Evolutionary conservation across 2,888 invertebrate genomes (phyloP).

Genomic region (Pegoplata infirma): DNA sequence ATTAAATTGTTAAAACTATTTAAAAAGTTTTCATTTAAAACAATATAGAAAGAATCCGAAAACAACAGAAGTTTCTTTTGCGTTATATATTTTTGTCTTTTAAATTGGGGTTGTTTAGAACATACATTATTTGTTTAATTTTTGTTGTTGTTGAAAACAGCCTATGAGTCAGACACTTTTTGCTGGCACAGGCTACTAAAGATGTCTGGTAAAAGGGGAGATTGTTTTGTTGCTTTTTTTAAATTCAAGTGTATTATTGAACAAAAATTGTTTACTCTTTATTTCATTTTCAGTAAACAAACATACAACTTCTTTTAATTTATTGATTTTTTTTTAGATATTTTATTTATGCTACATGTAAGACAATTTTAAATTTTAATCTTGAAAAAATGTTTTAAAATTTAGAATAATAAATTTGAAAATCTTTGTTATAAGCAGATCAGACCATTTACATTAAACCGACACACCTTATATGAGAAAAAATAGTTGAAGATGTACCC

Average conservation of each 20-base stretch:
- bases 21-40: neutral
- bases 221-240: neutral
- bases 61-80: neutral
- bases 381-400: too few relatives aligned
- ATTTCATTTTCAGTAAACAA: conserved; percentile 8
- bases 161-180: conserved; percentile 23
- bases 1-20: neutral
- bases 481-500: too few relatives aligned
- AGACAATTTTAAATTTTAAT: too few relatives aligned
- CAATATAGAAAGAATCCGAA: neutral
- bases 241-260: neutral
- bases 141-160: conserved; percentile 9
- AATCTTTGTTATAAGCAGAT: too few relatives aligned
- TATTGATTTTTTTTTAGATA: conserved; percentile 2
- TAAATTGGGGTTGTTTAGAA: neutral
- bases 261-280: neutral
- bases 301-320: neutral
- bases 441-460: too few relatives aligned
- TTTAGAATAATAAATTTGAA: too few relatives aligned
- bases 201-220: neutral
- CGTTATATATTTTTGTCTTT: neutral
- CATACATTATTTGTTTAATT: neutral
- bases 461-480: too few relatives aligned
- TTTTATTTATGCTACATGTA: too few relatives aligned
- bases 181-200: neutral